phyloP scores from a whole-genome alignment of 2,888 invertebrate species.

The Polyommatus icarus region DNA sequence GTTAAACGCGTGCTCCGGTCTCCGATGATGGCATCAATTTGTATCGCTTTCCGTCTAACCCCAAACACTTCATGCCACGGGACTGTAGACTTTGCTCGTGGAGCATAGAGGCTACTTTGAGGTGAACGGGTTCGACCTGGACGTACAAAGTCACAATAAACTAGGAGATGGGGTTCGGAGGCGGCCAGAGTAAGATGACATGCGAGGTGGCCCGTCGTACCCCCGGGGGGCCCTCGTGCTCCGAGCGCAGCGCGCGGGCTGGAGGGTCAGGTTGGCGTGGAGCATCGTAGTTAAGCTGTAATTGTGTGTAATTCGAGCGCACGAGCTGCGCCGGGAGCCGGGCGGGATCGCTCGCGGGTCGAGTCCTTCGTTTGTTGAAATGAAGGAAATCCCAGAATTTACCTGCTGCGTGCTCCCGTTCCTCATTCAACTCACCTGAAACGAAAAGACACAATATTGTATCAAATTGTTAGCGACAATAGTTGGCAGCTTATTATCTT shows the following conservation, averaged over 20 bases:
- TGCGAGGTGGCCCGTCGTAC: slow-evolving; percentile 39
- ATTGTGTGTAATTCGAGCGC: slow-evolving; percentile 64
- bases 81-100: slow-evolving; percentile 55
- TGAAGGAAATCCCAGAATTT: slow-evolving; percentile 11
- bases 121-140: slow-evolving; percentile 46
- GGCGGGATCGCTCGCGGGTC: slow-evolving; percentile 10
- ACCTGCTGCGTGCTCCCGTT: not conserved
- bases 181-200: slow-evolving; percentile 54
- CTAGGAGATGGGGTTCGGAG: slow-evolving; percentile 54
- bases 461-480: not conserved
- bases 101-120: slow-evolving; percentile 53
- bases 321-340: slow-evolving; percentile 50
- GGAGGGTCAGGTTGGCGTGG: slow-evolving; percentile 45
- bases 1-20: slow-evolving; percentile 49
- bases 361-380: not conserved
- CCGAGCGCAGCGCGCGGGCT: slow-evolving; percentile 37
- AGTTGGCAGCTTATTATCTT: not conserved
- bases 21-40: slow-evolving; percentile 62
- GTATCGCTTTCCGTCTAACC: slow-evolving; percentile 61
- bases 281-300: slow-evolving; percentile 51
- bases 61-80: slow-evolving; percentile 43
- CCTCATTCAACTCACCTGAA: slow-evolving; percentile 34
- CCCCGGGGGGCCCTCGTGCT: slow-evolving; percentile 41
- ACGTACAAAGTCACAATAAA: slow-evolving; percentile 60
- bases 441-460: slow-evolving; percentile 26